A percentile compares a stretch with the other conserved stretches of the same genome.
phyloP scores from a whole-genome alignment of 2,888 invertebrate species.

The Marasmarcha lunaedactyla region DNA sequence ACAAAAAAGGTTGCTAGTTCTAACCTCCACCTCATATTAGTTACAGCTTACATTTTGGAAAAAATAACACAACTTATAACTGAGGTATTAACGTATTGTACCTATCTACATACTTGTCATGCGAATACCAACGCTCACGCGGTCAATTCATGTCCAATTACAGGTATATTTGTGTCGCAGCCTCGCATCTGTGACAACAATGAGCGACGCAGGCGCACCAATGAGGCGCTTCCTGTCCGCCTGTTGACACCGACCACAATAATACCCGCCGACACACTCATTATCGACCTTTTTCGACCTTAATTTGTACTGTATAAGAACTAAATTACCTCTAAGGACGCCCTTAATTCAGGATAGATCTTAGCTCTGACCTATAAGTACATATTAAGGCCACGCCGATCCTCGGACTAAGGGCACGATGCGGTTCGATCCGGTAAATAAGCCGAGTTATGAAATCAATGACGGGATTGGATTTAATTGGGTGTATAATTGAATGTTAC shows the following conservation, averaged over 20 bases:
- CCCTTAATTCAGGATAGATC: neutral
- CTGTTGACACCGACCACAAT: constrained; percentile 46
- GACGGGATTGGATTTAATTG: constrained; percentile 32
- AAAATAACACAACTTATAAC: too few species aligned
- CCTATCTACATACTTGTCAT: too few species aligned
- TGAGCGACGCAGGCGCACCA: constrained; percentile 29
- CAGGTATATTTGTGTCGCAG: too few species aligned
- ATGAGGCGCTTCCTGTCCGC: constrained; percentile 57
- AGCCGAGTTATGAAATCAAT: constrained; percentile 28
- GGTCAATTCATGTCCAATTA: too few species aligned
- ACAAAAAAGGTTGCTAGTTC: too few species aligned
- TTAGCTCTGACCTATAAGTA: neutral
- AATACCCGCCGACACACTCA: neutral
- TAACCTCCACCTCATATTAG: too few species aligned
- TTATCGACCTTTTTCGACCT: neutral
- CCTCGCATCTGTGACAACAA: neutral
- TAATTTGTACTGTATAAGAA: neutral
- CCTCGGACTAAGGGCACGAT: neutral
- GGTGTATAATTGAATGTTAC: constrained; percentile 38
- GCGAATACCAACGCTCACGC: too few species aligned
- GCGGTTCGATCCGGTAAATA: constrained; percentile 20
- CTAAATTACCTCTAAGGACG: neutral
- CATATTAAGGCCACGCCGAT: neutral
- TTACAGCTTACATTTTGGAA: too few species aligned
- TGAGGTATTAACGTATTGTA: too few species aligned